Conservation (phyloP, 2,888 invertebrate species). For the Andricus curvator region DNA sequence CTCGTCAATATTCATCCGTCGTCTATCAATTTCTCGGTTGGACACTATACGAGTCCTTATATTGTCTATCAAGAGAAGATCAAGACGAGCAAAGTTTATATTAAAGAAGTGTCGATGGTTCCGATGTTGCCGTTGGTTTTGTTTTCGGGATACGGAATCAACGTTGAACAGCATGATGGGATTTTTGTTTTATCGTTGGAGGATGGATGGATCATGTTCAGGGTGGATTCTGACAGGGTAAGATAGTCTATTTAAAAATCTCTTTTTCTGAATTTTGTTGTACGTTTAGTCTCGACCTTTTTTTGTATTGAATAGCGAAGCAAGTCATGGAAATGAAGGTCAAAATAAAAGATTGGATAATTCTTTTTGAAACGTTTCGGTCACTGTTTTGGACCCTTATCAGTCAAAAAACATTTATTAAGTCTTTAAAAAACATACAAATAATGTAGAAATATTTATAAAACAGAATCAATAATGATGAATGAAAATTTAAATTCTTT, state of each 20-base stretch:
- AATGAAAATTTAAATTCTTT: no score
- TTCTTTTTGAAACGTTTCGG: no score
- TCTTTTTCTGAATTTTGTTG: no score
- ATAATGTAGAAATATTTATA: no score
- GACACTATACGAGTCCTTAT: constrained; percentile 86
- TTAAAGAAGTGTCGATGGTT: constrained; percentile 90
- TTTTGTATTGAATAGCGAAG: no score
- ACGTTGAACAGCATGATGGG: constrained; percentile 86
- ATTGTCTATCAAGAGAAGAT: constrained; percentile 91
- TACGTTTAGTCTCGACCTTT: no score
- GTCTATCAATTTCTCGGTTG: constrained; percentile 85
- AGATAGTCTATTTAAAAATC: constrained; percentile 52
- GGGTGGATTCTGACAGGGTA: constrained; percentile 87
- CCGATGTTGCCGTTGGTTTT: constrained; percentile 85
- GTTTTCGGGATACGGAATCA: constrained; percentile 84
- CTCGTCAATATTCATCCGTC: constrained; percentile 87
- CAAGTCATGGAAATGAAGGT: no score
- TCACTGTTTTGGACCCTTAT: no score
- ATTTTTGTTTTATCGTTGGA: constrained; percentile 87
- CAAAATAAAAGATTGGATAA: no score
- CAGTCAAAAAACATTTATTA: no score
- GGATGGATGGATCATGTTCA: constrained; percentile 90
- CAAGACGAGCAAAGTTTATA: constrained; percentile 88
- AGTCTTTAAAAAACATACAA: no score
- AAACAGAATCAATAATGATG: no score